A percentile compares a stretch with the other conserved stretches of the same genome.
Evolutionary conservation across 2,797 vertebrate genomes (phyloP).

Genomic region (Hydrocynus forskahlii): DNA sequence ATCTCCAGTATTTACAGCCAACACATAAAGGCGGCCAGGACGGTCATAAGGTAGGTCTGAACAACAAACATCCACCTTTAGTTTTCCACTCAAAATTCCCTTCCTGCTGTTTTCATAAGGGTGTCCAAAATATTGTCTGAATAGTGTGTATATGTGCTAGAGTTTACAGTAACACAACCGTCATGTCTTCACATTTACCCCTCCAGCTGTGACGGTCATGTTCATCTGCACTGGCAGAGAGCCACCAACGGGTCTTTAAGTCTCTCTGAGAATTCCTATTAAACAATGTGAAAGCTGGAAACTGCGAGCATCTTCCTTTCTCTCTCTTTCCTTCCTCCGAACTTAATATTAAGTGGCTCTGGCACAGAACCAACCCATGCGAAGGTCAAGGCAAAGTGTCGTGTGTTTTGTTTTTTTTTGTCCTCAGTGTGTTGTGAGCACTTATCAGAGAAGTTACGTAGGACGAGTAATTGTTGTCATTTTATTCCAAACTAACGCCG

Average conservation of each 20-base stretch:
- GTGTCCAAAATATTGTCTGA: constrained; percentile 42
- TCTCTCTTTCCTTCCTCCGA: background rate
- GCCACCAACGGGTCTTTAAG: background rate
- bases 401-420: background rate
- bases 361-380: background rate
- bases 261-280: constrained; percentile 16
- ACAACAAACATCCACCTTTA: constrained; percentile 50
- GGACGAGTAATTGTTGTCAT: background rate
- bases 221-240: background rate
- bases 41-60: constrained; percentile 48
- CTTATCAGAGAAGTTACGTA: background rate
- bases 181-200: background rate
- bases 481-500: constrained; percentile 11
- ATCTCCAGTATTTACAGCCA: constrained; percentile 57
- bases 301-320: constrained; percentile 11
- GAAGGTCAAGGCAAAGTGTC: constrained; percentile 3
- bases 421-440: background rate
- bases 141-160: constrained; percentile 12
- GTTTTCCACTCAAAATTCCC: constrained; percentile 41
- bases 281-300: constrained; percentile 8
- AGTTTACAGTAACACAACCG: constrained; percentile 27
- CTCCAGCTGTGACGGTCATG: background rate
- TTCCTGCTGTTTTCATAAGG: constrained; percentile 41
- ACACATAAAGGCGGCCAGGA: constrained; percentile 45
- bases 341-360: constrained; percentile 20